Evolutionary conservation across 2,888 invertebrate species (phyloP).

Genomic region (Campoplex nolae): DNA sequence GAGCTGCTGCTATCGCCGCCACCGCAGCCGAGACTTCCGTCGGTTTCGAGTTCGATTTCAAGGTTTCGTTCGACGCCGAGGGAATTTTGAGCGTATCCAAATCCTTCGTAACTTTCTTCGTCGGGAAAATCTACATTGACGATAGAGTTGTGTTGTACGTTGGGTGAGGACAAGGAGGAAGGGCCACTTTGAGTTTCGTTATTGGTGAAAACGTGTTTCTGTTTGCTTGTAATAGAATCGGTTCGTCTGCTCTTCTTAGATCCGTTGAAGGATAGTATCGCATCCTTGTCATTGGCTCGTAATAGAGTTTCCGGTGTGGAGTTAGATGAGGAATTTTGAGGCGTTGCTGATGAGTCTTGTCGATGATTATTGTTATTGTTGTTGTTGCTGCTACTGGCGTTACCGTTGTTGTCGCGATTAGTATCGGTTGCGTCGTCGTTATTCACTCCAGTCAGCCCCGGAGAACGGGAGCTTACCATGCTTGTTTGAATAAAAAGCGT

Average conservation of each 20-base stretch:
- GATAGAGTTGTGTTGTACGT: conserved; percentile 73
- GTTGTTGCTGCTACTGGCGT: conserved; percentile 21
- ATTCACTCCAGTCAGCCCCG: conserved; percentile 73
- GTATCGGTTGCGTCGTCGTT: conserved; percentile 58
- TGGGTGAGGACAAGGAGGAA: conserved; percentile 77
- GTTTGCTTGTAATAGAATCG: conserved; percentile 39
- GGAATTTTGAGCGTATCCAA: conserved; percentile 78
- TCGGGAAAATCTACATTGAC: conserved; percentile 72
- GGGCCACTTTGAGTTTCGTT: conserved; percentile 77
- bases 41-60: conserved; percentile 53
- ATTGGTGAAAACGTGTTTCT: conserved; percentile 25
- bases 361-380: conserved; percentile 27
- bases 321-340: conserved; percentile 65
- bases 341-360: conserved; percentile 36
- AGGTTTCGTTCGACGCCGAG: conserved; percentile 71
- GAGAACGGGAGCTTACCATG: conserved; percentile 82
- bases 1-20: conserved; percentile 79
- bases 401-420: conserved; percentile 59
- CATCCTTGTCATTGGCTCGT: conserved; percentile 63
- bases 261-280: conserved; percentile 37
- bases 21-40: conserved; percentile 54
- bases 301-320: conserved; percentile 37
- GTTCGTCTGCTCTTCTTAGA: conserved; percentile 42
- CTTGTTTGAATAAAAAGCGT: conserved; percentile 66
- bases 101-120: conserved; percentile 82